Conservation (phyloP, 1,140 invertebrate genomes). For the Radopholus similis region DNA sequence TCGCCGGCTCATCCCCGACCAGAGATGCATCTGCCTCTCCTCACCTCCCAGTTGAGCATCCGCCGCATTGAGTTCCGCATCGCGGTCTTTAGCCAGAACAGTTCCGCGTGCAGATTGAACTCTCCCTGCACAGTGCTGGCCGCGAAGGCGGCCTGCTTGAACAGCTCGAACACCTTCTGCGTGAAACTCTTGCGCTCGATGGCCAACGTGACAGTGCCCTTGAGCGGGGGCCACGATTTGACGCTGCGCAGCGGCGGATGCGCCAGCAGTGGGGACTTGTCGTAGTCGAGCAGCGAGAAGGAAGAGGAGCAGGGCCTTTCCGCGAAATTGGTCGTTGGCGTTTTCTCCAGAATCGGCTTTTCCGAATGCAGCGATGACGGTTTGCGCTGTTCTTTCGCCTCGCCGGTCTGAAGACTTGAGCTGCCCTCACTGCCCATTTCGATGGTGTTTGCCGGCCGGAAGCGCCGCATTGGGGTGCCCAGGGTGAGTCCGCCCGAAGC, state of each 20-base stretch:
- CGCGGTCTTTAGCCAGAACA: slow-evolving; percentile 50
- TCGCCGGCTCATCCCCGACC: not conserved
- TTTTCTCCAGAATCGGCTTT: not conserved
- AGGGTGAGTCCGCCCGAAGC: slow-evolving; percentile 6
- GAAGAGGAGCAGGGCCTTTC: not conserved
- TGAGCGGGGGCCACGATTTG: slow-evolving; percentile 18
- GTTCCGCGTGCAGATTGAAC: slow-evolving; percentile 48
- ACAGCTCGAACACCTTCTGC: slow-evolving; percentile 29
- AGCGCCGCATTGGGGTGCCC: not conserved
- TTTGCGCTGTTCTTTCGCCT: not conserved
- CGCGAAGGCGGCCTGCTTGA: slow-evolving; percentile 18
- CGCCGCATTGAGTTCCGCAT: slow-evolving; percentile 42
- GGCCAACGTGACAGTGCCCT: slow-evolving; percentile 13
- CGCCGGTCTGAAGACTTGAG: not conserved
- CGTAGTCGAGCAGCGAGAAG: not conserved
- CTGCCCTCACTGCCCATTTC: not conserved
- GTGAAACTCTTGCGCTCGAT: slow-evolving; percentile 25
- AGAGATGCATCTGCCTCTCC: not conserved
- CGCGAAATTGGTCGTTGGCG: not conserved
- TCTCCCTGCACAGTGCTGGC: slow-evolving; percentile 17
- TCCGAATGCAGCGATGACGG: not conserved
- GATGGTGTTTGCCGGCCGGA: not conserved
- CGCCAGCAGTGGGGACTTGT: not conserved
- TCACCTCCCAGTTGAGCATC: slow-evolving; percentile 44
- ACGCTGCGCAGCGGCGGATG: not conserved